Conservation (phyloP, 2,113 vertebrate species). For the Microtus pennsylvanicus region DNA sequence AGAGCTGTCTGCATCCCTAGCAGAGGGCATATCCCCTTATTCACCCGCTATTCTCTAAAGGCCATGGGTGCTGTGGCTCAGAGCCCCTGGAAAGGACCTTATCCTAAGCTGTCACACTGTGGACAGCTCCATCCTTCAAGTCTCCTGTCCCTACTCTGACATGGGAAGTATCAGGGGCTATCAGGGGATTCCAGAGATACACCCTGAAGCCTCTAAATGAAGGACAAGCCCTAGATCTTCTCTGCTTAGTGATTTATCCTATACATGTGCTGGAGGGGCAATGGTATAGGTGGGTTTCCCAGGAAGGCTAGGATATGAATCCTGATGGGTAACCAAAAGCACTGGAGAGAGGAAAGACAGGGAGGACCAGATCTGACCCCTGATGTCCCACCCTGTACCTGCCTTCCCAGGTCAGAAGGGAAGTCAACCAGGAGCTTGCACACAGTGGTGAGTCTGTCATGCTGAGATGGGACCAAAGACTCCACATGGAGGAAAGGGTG, state of each 20-base stretch:
- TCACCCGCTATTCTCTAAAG: neutral
- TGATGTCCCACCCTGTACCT: neutral
- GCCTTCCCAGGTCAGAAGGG: neutral
- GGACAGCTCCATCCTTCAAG: neutral
- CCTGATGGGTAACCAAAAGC: neutral
- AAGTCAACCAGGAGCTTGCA: neutral
- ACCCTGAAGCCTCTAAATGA: neutral
- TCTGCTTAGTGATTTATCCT: neutral
- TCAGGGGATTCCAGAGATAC: neutral
- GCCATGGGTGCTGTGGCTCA: too few species aligned
- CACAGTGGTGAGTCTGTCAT: neutral
- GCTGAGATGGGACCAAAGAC: neutral
- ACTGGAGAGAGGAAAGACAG: neutral
- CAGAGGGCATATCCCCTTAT: neutral
- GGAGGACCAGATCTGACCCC: neutral
- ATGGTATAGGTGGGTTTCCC: neutral
- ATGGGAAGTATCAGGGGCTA: neutral
- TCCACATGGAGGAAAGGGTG: neutral
- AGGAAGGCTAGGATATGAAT: neutral
- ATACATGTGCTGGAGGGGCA: neutral
- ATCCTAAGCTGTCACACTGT: accelerated
- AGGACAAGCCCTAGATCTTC: neutral
- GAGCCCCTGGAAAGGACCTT: neutral
- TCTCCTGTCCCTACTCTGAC: neutral
- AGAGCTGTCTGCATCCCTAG: neutral